phyloP scores from a whole-genome alignment of 2,797 vertebrate species.

The Cossypha heuglini region DNA sequence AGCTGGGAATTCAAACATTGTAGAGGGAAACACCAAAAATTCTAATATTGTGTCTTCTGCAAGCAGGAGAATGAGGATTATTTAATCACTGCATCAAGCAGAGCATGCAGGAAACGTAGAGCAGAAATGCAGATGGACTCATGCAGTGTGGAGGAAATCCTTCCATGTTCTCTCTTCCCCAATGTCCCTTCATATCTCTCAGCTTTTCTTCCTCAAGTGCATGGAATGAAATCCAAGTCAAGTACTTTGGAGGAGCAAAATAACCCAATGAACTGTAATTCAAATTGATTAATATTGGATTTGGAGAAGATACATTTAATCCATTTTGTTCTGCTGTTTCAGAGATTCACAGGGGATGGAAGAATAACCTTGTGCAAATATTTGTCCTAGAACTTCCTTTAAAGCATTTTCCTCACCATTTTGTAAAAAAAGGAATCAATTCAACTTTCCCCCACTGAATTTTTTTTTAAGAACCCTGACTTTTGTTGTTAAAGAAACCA shows the following conservation, averaged over 20 bases:
- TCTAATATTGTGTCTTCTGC: background rate
- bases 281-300: slow-evolving; percentile 25
- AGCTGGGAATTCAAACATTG: background rate
- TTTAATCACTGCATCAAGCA: background rate
- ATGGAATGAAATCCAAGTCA: background rate
- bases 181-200: background rate
- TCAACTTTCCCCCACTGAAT: background rate
- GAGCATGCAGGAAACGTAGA: background rate
- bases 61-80: background rate
- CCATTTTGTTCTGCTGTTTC: background rate
- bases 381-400: slow-evolving; percentile 2
- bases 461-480: background rate
- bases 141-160: background rate
- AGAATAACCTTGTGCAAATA: background rate
- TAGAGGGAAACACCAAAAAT: background rate
- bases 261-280: background rate
- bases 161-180: background rate
- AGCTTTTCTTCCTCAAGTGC: background rate
- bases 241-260: background rate
- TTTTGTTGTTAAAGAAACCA: slow-evolving; percentile 24
- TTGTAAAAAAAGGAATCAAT: background rate
- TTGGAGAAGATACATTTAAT: slow-evolving; percentile 25
- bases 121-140: background rate
- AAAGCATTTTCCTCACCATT: background rate
- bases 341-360: background rate